Conservation (phyloP, 2,888 invertebrate species). For the Cheilosia pagana region DNA sequence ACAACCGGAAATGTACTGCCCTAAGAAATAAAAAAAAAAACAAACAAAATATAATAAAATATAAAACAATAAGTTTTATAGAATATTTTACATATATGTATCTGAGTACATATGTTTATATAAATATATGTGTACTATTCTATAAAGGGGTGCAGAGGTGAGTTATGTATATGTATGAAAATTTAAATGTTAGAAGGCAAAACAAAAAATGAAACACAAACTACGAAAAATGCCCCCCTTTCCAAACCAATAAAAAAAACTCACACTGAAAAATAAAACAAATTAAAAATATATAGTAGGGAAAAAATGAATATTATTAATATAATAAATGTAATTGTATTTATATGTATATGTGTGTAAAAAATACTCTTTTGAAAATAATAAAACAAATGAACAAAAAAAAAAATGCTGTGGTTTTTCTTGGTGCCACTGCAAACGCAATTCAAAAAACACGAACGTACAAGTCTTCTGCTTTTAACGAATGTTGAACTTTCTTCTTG, state of each 20-base stretch:
- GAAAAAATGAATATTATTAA: conserved; percentile 64
- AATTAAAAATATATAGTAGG: conserved; percentile 63
- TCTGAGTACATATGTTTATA: not conserved
- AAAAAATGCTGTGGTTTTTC: not conserved
- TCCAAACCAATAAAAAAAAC: conserved; percentile 18
- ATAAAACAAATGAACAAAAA: conserved; percentile 68
- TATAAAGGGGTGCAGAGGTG: conserved; percentile 41
- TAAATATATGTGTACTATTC: conserved; percentile 46
- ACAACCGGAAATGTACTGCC: conserved; percentile 40
- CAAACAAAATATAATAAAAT: not conserved
- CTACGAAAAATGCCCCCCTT: conserved; percentile 54
- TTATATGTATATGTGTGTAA: conserved; percentile 74
- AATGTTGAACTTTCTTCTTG: no score
- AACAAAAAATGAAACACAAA: conserved; percentile 42
- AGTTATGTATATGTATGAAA: conserved; percentile 62
- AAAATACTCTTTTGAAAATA: conserved; percentile 72
- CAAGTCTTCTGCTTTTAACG: no score
- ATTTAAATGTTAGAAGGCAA: conserved; percentile 56
- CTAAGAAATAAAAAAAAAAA: not conserved
- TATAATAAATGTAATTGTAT: conserved; percentile 73
- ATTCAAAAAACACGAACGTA: no score
- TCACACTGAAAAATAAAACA: conserved; percentile 44
- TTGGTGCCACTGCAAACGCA: not conserved
- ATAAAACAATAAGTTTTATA: conserved; percentile 43
- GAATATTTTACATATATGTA: conserved; percentile 34